Conservation (phyloP, 37 sponge, comb jelly and placozoan species). For the Bolinopsis microptera region DNA sequence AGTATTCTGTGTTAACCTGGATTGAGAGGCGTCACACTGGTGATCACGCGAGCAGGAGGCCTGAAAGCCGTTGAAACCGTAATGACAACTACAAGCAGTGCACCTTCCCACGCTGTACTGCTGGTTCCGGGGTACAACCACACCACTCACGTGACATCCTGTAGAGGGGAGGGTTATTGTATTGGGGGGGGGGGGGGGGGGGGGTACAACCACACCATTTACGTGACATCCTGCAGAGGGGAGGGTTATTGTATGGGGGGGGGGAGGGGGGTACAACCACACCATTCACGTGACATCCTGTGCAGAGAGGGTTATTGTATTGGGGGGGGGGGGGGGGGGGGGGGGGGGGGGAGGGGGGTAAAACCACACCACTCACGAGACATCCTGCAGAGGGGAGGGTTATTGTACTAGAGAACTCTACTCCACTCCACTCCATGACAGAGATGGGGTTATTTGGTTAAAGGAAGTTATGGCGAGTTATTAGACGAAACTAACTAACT, state of each 20-base stretch:
- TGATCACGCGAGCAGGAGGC: neutral
- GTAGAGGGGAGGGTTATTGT: neutral
- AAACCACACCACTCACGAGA: conserved; percentile 19
- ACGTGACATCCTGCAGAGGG: conserved; percentile 9
- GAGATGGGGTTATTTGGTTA: too few relatives aligned
- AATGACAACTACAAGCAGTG: neutral
- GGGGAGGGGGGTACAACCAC: conserved; percentile 13
- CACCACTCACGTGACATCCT: conserved; percentile 41
- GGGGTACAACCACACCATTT: neutral
- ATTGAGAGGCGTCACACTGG: neutral
- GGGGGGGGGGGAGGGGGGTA: too few relatives aligned
- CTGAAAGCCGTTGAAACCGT: conserved; percentile 20
- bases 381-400: neutral
- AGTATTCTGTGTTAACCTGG: too few relatives aligned
- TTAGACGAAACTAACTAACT: too few relatives aligned
- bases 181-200: too few relatives aligned
- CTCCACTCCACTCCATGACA: too few relatives aligned
- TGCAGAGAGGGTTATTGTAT: too few relatives aligned
- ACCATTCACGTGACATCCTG: conserved; percentile 33
- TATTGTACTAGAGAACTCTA: too few relatives aligned
- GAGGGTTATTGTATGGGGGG: too few relatives aligned
- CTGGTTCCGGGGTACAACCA: neutral
- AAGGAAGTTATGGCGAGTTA: too few relatives aligned
- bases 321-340: too few relatives aligned
- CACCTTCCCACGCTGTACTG: neutral